These are phyloP conservation scores for Saccopteryx leptura DNA, from an alignment of 2,113 vertebrate genomes.

Conservation along the genomic window DNA sequence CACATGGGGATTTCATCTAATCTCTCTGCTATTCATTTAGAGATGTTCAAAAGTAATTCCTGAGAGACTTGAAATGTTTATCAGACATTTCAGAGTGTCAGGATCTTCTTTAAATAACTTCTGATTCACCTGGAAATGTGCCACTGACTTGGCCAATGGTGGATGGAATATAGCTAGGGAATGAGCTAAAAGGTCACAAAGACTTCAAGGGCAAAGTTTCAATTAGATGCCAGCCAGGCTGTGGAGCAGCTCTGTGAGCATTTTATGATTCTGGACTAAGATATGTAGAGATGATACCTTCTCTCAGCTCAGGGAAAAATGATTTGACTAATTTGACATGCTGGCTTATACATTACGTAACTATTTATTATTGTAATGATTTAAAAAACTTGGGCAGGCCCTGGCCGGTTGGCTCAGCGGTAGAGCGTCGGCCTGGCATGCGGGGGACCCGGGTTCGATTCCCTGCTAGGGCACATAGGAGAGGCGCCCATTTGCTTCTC, in stretches of 20 bases:
- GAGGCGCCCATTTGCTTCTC: too few species aligned
- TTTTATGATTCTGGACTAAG: not conserved
- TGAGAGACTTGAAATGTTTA: constrained; percentile 38
- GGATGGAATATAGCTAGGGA: constrained; percentile 16
- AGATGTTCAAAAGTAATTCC: constrained; percentile 45
- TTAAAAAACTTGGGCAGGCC: not conserved
- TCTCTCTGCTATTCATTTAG: constrained; percentile 44
- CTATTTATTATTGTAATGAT: not conserved
- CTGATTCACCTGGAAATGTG: constrained; percentile 43
- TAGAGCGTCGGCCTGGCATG: too few species aligned
- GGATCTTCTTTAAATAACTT: constrained; percentile 58
- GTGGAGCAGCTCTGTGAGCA: not conserved
- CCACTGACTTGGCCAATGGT: constrained; percentile 15
- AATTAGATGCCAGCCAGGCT: not conserved
- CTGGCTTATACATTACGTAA: not conserved
- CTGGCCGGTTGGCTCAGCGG: too few species aligned
- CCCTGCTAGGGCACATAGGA: too few species aligned
- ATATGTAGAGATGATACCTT: not conserved
- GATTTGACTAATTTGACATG: not conserved
- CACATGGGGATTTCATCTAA: constrained; percentile 40
- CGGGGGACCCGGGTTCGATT: too few species aligned
- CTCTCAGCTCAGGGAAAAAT: constrained; percentile 20
- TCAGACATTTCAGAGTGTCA: constrained; percentile 3
- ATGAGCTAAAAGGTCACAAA: constrained; percentile 39
- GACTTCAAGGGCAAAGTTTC: not conserved